Base-by-base conservation (phyloP, 2,113 vertebrate species). In the Lonchura striata region DNA sequence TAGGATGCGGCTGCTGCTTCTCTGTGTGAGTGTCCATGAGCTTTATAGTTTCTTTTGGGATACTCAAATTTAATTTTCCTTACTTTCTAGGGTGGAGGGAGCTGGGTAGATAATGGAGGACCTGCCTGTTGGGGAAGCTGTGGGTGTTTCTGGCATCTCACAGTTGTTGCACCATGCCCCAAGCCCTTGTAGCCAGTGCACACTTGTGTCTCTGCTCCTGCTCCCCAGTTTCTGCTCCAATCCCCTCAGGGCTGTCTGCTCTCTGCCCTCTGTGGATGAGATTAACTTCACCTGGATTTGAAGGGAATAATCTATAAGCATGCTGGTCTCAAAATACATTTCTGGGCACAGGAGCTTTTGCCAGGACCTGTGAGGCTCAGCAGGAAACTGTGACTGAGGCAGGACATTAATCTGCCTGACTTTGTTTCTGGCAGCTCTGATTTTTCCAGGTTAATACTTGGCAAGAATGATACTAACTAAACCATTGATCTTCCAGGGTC, bases 321-420 rank as follows among this genome's bases (percentile, higher is more conserved):
- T 84, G 41, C 70, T 82, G 57, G 53, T 91, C 88, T 69, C 80
- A 75, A 95, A 88, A 86, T 50, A 63, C 64, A 54, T 72, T 84
- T 96, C 85, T 94, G 77, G 74, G 53, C 50, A 63, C 15, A 63
- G 85, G 57, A 60, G 63, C 47, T 93, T 97, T 94, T 90, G 39
- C 85, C 59, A 91, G 88, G 70, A 53, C 63, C 52, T 47, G 71
- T 33, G 85, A 83, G 64, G 37, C 49, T 84, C 77, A 37, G 72
- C 0, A 0, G 75, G 56, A 78, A 68, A 37, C 6, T 50, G 49
- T 27, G 22, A 23, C 31, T 47, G 46, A 56, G 53, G 22, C n/a
- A 68, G 76, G 87, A 53, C 33, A 13, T 91, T 85, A 65, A 50
- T 68, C 72, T 61, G 80, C 42, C 22, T 37, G 49, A 39, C 31